phyloP scores from a whole-genome alignment of 2,888 invertebrate species.

The Nineta flava region DNA sequence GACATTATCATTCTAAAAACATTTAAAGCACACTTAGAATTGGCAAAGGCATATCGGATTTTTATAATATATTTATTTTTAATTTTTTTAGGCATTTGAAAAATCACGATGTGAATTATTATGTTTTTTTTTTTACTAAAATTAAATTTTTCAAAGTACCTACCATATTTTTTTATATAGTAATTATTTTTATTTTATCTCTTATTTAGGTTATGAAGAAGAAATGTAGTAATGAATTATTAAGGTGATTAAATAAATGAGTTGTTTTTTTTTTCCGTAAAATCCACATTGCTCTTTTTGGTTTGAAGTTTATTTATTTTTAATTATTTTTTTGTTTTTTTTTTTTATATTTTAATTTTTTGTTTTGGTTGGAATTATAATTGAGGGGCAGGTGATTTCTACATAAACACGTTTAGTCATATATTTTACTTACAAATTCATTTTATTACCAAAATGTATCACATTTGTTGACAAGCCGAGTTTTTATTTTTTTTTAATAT shows the following conservation, averaged over 20 bases:
- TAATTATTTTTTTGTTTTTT: too few species aligned
- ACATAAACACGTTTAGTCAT: background rate
- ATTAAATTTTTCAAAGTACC: background rate
- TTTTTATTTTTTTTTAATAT: background rate
- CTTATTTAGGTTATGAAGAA: too few species aligned
- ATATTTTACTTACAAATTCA: background rate
- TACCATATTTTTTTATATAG: background rate
- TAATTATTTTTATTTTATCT: background rate
- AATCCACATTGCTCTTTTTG: too few species aligned
- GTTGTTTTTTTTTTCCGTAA: too few species aligned
- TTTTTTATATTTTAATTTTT: too few species aligned
- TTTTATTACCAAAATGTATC: background rate
- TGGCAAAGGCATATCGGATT: conserved; percentile 7
- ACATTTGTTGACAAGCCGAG: background rate
- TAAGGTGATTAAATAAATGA: too few species aligned
- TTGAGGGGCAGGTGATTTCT: too few species aligned
- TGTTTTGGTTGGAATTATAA: too few species aligned
- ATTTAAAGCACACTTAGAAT: conserved; percentile 9
- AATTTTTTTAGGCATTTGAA: conserved; percentile 4
- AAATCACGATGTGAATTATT: conserved; percentile 1
- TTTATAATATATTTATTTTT: background rate
- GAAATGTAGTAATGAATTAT: too few species aligned
- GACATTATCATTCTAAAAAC: conserved; percentile 4
- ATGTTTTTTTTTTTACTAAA: background rate
- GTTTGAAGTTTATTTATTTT: too few species aligned